Percentiles rank a stretch among this genome's conserved stretches.
Conservation (phyloP, 92 coral and sea anemone species). For the Zoanthus sansibaricus region DNA sequence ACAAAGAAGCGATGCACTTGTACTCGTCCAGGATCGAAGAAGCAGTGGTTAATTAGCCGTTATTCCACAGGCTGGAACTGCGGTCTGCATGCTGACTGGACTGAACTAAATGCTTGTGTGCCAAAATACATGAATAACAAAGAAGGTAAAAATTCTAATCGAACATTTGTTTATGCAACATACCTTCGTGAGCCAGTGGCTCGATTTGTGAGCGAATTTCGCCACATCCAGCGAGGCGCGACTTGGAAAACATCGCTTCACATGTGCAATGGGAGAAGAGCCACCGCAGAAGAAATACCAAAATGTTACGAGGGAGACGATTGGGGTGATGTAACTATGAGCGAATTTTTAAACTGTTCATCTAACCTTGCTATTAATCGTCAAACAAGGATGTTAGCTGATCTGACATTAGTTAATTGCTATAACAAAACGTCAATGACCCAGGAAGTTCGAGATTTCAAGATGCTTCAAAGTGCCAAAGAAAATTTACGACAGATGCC, state of each 20-base stretch:
- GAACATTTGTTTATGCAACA: conserved; percentile 82
- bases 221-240: conserved; percentile 88
- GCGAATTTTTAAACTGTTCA: conserved; percentile 73
- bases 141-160: conserved; percentile 60
- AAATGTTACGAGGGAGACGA: conserved; percentile 81
- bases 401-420: conserved; percentile 82
- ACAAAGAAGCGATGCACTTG: conserved; percentile 68
- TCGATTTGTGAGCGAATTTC: conserved; percentile 91
- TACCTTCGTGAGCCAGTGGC: conserved; percentile 88
- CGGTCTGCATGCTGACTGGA: conserved; percentile 97
- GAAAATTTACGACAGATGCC: conserved; percentile 84
- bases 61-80: conserved; percentile 96
- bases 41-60: conserved; percentile 88
- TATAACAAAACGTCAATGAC: conserved; percentile 69
- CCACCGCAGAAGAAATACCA: conserved; percentile 79
- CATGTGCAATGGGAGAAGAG: conserved; percentile 76
- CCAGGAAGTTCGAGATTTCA: conserved; percentile 69
- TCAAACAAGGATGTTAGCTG: conserved; percentile 92
- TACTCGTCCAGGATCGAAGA: conserved; percentile 81
- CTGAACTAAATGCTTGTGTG: conserved; percentile 83
- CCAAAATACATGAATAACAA: conserved; percentile 65
- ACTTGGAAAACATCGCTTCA: conserved; percentile 86
- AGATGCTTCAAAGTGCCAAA: conserved; percentile 85
- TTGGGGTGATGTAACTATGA: conserved; percentile 81
- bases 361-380: conserved; percentile 90